Evolutionary conservation across 2,888 invertebrate species (phyloP), one percentile per base, ranked within the genome.

Genomic region (Pheosia gnoma): DNA sequence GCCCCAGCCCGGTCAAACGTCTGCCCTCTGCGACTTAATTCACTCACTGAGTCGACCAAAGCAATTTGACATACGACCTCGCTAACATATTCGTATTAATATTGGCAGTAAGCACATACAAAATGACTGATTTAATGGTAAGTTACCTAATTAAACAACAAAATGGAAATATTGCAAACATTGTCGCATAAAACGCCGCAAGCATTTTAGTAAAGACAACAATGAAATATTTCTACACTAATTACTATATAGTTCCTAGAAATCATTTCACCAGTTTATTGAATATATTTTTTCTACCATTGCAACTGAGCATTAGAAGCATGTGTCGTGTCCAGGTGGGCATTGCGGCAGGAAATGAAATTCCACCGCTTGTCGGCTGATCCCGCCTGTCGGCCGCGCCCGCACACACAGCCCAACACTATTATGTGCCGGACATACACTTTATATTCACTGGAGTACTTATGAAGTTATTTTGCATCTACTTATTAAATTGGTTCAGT

Each of bases 291-390:
- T 49, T n/a, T 59, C 13, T 38, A 10, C 51, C 49, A 38, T 8
- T 36, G 59, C 57, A 43, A 43, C 53, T 10, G 25, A 11, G 47
- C 58, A 57, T 61, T 62, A 53, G 62, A 58, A 47, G 47, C 54
- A 36, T 57, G 25, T 56, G 57, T 59, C 58, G 57, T 59, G 60
- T 60, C 65, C 65, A 74, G 67, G 71, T 70, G 61, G 59, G 63
- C 54, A 59, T 57, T 65, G 66, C 49, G 49, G 64, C 60, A 65
- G 71, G 75, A 73, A 76, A 74, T 73, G 73, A 66, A 73, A 73
- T 64, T 59, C 65, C 66, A 60, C 56, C 60, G 61, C 53, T 57
- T 60, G 56, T 60, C 45, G 55, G 55, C 60, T 41, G 57, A 52
- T 57, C 53, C 37, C 53, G 53, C 5, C 37, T 52, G 36, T 36